Evolutionary conservation across 2,113 vertebrate species (phyloP).

Genomic region (Hippocampus comes): DNA sequence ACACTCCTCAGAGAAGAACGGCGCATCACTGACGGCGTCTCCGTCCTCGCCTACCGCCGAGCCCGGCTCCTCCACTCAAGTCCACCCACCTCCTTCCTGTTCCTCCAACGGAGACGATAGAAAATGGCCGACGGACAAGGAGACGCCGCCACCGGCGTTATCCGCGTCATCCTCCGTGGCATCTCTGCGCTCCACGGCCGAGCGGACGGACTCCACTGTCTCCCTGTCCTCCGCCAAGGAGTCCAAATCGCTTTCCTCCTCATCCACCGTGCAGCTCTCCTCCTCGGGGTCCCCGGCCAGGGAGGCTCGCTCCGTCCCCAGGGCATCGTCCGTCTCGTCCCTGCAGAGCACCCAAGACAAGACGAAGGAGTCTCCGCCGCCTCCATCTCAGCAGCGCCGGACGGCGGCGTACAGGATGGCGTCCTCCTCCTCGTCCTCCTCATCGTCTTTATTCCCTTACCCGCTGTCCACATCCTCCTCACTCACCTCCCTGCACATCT

Average conservation of each 20-base stretch:
- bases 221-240: constrained; percentile 51
- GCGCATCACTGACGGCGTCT: constrained; percentile 72
- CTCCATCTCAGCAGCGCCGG: constrained; percentile 27
- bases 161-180: constrained; percentile 79
- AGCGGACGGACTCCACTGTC: constrained; percentile 74
- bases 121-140: constrained; percentile 58
- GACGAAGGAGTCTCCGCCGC: constrained; percentile 23
- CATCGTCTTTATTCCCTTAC: constrained; percentile 70
- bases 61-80: constrained; percentile 16
- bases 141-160: constrained; percentile 72
- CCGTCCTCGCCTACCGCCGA: constrained; percentile 64
- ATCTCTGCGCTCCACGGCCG: constrained; percentile 82
- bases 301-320: constrained; percentile 32
- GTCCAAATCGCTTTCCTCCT: constrained; percentile 44
- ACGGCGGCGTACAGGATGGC: constrained; percentile 37
- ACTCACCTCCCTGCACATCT: constrained; percentile 85
- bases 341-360: constrained; percentile 43
- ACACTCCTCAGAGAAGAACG: constrained; percentile 96
- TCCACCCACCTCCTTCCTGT: constrained; percentile 36
- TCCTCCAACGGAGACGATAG: constrained; percentile 34
- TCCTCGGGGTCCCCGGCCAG: constrained; percentile 30
- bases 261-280: constrained; percentile 17
- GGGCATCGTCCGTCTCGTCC: constrained; percentile 43
- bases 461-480: constrained; percentile 80
- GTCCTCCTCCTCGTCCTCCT: constrained; percentile 70